Conservation (phyloP, 2,797 vertebrate species). For the Rhodeus uyekii region DNA sequence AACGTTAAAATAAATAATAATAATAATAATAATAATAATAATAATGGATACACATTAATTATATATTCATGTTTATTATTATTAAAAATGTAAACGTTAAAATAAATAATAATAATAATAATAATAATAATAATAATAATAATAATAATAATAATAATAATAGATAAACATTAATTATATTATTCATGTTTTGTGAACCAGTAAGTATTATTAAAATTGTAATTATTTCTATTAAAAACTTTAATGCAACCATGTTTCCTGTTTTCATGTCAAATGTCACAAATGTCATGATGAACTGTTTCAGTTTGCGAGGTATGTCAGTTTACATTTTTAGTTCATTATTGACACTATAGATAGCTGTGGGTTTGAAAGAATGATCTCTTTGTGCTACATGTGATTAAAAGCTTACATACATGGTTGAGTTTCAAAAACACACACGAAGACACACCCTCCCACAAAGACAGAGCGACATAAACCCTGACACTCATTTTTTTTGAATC, state of each 20-base stretch:
- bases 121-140: too few relatives aligned
- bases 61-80: too few relatives aligned
- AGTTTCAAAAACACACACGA: not conserved
- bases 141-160: too few relatives aligned
- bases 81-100: too few relatives aligned
- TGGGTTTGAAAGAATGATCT: conserved; percentile 24
- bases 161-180: too few relatives aligned
- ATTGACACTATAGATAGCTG: not conserved
- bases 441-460: conserved; percentile 45
- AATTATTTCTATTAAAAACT: too few relatives aligned
- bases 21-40: too few relatives aligned
- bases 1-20: too few relatives aligned
- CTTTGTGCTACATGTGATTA: conserved; percentile 47
- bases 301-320: not conserved
- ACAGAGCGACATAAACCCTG: conserved; percentile 38
- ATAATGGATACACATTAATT: too few relatives aligned
- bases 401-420: not conserved
- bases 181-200: too few relatives aligned
- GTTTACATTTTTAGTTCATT: not conserved
- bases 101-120: too few relatives aligned
- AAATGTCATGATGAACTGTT: not conserved
- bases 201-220: too few relatives aligned
- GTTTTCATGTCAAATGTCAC: not conserved
- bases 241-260: not conserved
- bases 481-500: conserved; percentile 58